phyloP scores from a whole-genome alignment of 2,113 vertebrate genomes.

The Ranitomeya imitator region DNA sequence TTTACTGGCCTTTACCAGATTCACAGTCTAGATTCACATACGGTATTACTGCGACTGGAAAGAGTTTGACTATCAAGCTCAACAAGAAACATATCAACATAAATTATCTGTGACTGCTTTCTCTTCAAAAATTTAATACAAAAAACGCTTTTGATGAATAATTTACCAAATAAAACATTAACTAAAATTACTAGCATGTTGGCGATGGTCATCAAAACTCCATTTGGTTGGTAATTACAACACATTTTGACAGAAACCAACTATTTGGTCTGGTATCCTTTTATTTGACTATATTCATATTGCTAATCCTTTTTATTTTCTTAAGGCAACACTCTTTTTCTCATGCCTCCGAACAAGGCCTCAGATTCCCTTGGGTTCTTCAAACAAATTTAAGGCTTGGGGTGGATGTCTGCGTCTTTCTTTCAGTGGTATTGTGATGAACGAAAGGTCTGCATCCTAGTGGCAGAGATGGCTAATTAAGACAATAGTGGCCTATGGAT shows the following conservation, averaged over 20 bases:
- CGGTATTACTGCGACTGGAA: not conserved
- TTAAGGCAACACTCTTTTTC: constrained; percentile 27
- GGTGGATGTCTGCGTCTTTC: constrained; percentile 60
- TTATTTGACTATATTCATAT: constrained; percentile 61
- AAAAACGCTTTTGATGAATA: constrained; percentile 14
- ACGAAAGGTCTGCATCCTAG: constrained; percentile 66
- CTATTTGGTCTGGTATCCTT: constrained; percentile 55
- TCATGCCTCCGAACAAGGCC: constrained; percentile 34
- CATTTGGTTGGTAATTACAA: constrained; percentile 68
- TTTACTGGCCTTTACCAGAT: not conserved
- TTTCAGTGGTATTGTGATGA: constrained; percentile 63
- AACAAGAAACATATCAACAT: constrained; percentile 24
- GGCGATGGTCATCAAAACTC: constrained; percentile 62
- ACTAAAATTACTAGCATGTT: constrained; percentile 60
- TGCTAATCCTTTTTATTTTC: constrained; percentile 46
- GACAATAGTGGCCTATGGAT: constrained; percentile 68
- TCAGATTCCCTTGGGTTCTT: constrained; percentile 59
- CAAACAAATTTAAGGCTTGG: constrained; percentile 66
- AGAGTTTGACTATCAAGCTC: not conserved
- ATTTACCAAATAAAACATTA: constrained; percentile 40
- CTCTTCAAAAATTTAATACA: not conserved
- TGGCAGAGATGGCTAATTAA: constrained; percentile 70
- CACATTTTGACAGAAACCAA: constrained; percentile 63
- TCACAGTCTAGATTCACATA: not conserved
- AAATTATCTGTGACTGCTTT: not conserved